A percentile compares a stretch with the other conserved stretches of the same genome.
Evolutionary conservation across 2,113 vertebrate species (phyloP).

Genomic region (Isichthys henryi): DNA sequence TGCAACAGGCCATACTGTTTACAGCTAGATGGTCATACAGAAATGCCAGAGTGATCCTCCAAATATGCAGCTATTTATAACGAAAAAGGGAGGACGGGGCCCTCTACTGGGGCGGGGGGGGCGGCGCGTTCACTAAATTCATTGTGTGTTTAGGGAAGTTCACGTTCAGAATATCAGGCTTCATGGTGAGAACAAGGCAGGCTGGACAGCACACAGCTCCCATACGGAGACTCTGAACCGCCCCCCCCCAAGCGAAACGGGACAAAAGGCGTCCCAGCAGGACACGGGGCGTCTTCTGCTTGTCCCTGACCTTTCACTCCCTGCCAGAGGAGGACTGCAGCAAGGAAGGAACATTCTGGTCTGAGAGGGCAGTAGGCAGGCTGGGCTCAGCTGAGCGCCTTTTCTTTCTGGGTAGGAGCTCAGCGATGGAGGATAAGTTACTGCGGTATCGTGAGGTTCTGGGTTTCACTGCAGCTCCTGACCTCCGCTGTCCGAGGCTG

Average conservation of each 20-base stretch:
- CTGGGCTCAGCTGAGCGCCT: neutral
- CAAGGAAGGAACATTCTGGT: neutral
- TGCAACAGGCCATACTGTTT: neutral
- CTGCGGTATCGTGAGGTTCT: neutral
- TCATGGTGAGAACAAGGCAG: neutral
- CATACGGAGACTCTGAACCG: neutral
- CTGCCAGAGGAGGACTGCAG: neutral
- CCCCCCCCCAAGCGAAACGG: neutral
- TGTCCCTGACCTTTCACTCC: neutral
- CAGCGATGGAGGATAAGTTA: neutral
- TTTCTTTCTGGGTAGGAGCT: neutral
- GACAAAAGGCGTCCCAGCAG: neutral
- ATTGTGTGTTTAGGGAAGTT: neutral
- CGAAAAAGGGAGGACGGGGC: neutral
- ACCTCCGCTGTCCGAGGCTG: neutral
- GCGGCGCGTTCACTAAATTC: neutral
- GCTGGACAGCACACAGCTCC: neutral
- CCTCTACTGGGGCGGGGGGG: neutral
- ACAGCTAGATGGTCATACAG: neutral
- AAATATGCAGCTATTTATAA: slow-evolving; percentile 8
- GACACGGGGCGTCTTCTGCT: neutral
- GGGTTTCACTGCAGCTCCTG: neutral
- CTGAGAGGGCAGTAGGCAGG: neutral
- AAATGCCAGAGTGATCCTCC: neutral
- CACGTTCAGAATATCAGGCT: neutral